Base-by-base conservation (phyloP, 2,888 invertebrate genomes). In the Cataglyphis rosenhaueri region DNA sequence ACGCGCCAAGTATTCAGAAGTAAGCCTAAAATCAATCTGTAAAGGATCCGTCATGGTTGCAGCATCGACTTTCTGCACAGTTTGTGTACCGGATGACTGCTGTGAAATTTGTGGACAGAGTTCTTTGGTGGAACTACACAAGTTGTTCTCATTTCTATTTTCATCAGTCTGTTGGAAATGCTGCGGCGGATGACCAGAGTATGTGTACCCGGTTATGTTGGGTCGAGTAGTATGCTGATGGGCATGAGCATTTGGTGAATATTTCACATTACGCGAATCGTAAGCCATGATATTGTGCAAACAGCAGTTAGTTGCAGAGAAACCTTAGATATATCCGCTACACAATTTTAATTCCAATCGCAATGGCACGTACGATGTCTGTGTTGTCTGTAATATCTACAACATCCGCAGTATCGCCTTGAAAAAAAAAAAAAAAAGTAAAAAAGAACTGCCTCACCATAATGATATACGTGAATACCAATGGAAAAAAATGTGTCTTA, bases 41-140 rank as follows among this genome's bases (percentile, higher is more conserved):
- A 94, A 82, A 0, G 94, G 94, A 89, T 94, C 94, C 6, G 94
- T 94, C 94, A 94, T 94, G 8, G 94, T 94, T 0, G 94, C 93
- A 1, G 93, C 94, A 74, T 94, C 94, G 8, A 94, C 94, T 87
- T 94, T 94, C 29, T 94, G 93, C 66, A 93, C 88, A 0, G 93
- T 93, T 73, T 94, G 93, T 0, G 93, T 93, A 10, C 91, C 91
- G 2, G 92, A 92, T 2, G 93, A 93, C 66, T 93, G 92, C 32
- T 91, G 91, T 12, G 91, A 87, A 65, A 91, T 89, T 61, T 89
- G 88, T 10, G 91, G 83, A 41, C 93, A 92, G 0, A 88, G 84
- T 82, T 94, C 94, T 71, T 94, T 94, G 83, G 93, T 93, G 21
- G 21, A 21, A 32, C 92, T 90, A 38, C 93, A 93, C 25, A 79